A percentile compares a stretch with the other conserved stretches of the same genome.
Conservation (phyloP, 1,140 invertebrate species). For the Argopecten irradians region DNA sequence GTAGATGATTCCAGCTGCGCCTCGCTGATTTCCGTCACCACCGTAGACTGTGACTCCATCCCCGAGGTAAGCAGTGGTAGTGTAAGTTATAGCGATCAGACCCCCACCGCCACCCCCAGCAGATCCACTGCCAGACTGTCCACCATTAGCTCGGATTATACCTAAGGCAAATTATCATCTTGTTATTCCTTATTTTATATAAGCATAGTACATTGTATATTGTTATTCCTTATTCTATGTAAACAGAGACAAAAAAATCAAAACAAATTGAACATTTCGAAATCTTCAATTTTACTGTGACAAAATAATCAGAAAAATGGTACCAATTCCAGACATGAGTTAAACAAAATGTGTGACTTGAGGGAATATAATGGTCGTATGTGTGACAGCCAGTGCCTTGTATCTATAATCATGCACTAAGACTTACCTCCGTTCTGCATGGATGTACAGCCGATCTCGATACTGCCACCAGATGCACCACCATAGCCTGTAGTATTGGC, state of each 20-base stretch:
- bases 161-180: constrained; percentile 37
- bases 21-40: constrained; percentile 49
- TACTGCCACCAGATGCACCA: constrained; percentile 48
- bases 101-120: constrained; percentile 66
- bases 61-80: constrained; percentile 49
- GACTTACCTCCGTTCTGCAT: constrained; percentile 38
- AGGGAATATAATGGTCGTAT: too few species aligned
- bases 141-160: constrained; percentile 53
- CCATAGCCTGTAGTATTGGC: constrained; percentile 34
- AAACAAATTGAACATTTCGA: too few species aligned
- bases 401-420: not conserved
- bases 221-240: too few species aligned
- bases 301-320: too few species aligned
- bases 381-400: not conserved
- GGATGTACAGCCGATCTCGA: constrained; percentile 45
- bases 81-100: constrained; percentile 56
- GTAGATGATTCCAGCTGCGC: constrained; percentile 63
- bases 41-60: constrained; percentile 57
- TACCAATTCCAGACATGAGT: too few species aligned
- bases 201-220: too few species aligned
- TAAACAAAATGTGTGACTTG: too few species aligned
- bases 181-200: too few species aligned
- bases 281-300: too few species aligned
- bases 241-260: too few species aligned
- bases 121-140: constrained; percentile 30